Conservation (phyloP, 2,888 invertebrate species). For the Stegophylla sp. region DNA sequence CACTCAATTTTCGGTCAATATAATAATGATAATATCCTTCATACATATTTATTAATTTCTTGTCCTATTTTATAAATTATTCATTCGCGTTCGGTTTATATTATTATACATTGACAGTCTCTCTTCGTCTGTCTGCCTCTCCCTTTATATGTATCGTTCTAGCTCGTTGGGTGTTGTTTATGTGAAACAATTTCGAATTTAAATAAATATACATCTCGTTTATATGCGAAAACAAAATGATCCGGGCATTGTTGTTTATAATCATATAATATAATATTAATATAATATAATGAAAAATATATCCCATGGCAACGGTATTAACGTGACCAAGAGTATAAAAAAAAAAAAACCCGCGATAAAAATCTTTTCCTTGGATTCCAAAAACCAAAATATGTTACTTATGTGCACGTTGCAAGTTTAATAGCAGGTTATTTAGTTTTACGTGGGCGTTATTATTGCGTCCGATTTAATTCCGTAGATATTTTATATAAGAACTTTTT, state of each 20-base stretch:
- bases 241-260: neutral
- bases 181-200: conserved; percentile 21
- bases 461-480: conserved; percentile 42
- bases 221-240: conserved; percentile 13
- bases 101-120: neutral
- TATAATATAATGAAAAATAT: conserved; percentile 1
- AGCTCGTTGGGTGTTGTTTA: neutral
- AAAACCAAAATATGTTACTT: neutral
- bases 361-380: conserved; percentile 24
- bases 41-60: neutral
- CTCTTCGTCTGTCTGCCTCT: neutral
- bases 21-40: neutral
- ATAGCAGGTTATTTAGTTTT: conserved; percentile 31
- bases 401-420: conserved; percentile 5
- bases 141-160: too few relatives aligned
- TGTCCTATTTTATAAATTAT: neutral
- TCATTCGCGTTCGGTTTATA: neutral
- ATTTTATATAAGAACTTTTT: conserved; percentile 9
- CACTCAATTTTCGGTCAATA: neutral
- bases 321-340: neutral
- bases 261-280: neutral
- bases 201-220: conserved; percentile 8
- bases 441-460: conserved; percentile 10
- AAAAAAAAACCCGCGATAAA: conserved; percentile 2
- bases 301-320: neutral